Conservation (phyloP, 2,888 invertebrate genomes). For the Amiota minor region DNA sequence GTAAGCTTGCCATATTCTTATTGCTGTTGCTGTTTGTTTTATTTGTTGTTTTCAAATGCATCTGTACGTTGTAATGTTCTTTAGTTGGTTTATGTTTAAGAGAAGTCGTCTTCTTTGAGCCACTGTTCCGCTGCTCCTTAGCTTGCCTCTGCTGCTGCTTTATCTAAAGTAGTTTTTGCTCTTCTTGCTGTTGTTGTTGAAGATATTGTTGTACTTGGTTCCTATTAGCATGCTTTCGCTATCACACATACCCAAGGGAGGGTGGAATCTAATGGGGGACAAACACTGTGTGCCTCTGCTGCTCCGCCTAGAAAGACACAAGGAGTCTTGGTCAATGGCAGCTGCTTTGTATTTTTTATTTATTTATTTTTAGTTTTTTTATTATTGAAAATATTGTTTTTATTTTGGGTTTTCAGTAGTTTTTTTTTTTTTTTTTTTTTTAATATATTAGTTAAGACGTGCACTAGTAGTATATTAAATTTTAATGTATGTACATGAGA, state of each 20-base stretch:
- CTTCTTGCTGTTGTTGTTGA: too few relatives aligned
- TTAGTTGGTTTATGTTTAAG: constrained; percentile 18
- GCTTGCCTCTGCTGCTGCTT: too few relatives aligned
- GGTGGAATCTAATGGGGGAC: too few relatives aligned
- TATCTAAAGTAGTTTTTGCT: too few relatives aligned
- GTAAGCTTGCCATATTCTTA: constrained; percentile 62
- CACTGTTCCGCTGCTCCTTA: too few relatives aligned
- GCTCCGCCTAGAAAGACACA: constrained; percentile 58
- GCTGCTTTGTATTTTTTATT: constrained; percentile 33
- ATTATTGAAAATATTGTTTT: constrained; percentile 37
- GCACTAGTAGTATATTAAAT: constrained; percentile 44
- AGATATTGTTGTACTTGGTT: too few relatives aligned
- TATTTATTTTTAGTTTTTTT: constrained; percentile 30
- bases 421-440: constrained; percentile 36
- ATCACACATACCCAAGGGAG: too few relatives aligned
- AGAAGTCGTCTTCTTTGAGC: too few relatives aligned
- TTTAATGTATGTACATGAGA: constrained; percentile 18
- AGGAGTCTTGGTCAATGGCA: constrained; percentile 59
- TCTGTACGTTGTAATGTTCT: constrained; percentile 45
- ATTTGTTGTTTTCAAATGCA: constrained; percentile 59
- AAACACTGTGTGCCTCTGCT: constrained; percentile 15
- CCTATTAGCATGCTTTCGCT: too few relatives aligned
- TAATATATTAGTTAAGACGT: constrained; percentile 54
- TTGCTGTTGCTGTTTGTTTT: constrained; percentile 31
- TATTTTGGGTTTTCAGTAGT: constrained; percentile 37